Base-by-base conservation (phyloP, 30 jellyfish, hydroid and myxozoan genomes). In the Hydra vulgaris region DNA sequence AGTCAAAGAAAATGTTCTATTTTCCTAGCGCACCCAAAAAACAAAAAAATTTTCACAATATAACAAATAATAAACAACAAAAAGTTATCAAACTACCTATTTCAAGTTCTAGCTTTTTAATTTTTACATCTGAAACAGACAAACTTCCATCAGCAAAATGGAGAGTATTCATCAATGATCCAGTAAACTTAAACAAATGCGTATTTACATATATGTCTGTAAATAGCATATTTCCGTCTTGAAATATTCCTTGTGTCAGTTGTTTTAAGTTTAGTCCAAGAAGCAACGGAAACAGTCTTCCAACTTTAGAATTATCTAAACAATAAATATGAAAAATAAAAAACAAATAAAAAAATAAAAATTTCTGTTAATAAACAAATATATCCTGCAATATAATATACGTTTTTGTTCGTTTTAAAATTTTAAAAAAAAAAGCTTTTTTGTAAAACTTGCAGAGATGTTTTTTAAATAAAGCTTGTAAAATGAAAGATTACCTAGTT, bases 71-170 rank as follows among this genome's bases (percentile, higher is more conserved):
- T 68, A 56, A 56, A 56, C 16, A 56, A n/a, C 16, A 56, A 71
- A 22, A 73, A 27, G 27, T 23, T 15, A 5, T n/a, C 12, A 26
- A 27, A 23, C 27, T 53, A 75, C 83, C 83, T 75, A 25, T 26
- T 22, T 23, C 71, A 25, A 75, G 56, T 24, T 75, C 83, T 26
- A 75, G 56, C 26, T 75, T 75, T 75, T 75, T 75, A 21, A 75
- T 75, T 54, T 75, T 75, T 23, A 75, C 71, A 0, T 75, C 83
- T 25, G 83, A 75, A 1, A 75, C 75, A 4, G 83, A 26, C 25
- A 75, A 26, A 75, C 56, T 75, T 12, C 83, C 83, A 26, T 75
- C 83, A 75, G 83, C 83, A 26, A 75, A 75, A 25, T 75, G 83
- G 16, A 75, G 54, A 21, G 83, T 75, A 26, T 75, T 75, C 71